Evolutionary conservation across 2,113 vertebrate species (phyloP).

Genomic region (Paratilapia polleni): DNA sequence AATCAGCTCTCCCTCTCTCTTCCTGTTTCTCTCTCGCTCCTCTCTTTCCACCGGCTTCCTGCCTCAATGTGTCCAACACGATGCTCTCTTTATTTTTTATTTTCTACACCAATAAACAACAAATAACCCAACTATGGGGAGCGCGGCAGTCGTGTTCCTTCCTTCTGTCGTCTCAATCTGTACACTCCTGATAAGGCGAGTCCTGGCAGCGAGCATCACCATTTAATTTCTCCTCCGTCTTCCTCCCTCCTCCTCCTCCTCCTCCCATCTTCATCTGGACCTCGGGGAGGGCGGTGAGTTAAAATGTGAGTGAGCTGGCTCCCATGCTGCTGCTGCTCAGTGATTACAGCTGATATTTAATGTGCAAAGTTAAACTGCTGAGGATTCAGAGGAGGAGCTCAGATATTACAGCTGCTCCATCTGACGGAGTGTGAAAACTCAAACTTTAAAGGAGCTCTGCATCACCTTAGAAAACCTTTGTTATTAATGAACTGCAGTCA

Average conservation of each 20-base stretch:
- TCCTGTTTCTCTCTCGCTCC: neutral
- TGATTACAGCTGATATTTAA: neutral
- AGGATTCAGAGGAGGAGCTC: neutral
- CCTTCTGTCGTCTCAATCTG: conserved; percentile 45
- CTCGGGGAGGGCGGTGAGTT: conserved; percentile 1
- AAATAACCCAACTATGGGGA: conserved; percentile 2
- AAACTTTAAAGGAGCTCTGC: neutral
- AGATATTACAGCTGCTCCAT: neutral
- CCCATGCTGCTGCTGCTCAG: conserved; percentile 14
- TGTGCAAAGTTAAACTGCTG: conserved; percentile 7
- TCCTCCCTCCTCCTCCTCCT: neutral
- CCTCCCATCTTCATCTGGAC: conserved; percentile 13
- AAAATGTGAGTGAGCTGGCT: conserved; percentile 8
- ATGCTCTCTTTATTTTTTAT: conserved; percentile 1
- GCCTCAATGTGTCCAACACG: conserved; percentile 2
- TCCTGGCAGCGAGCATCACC: conserved; percentile 40
- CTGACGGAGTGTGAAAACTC: neutral
- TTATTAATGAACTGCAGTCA: neutral
- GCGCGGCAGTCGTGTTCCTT: neutral
- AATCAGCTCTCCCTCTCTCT: neutral
- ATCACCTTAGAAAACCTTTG: neutral
- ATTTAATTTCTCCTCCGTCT: conserved; percentile 16
- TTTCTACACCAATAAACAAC: conserved; percentile 39
- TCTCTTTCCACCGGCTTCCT: conserved; percentile 6
- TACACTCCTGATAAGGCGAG: conserved; percentile 49